These are phyloP conservation scores for Eledona agricola DNA, from an alignment of 2,888 invertebrate genomes.

Conservation along the genomic window DNA sequence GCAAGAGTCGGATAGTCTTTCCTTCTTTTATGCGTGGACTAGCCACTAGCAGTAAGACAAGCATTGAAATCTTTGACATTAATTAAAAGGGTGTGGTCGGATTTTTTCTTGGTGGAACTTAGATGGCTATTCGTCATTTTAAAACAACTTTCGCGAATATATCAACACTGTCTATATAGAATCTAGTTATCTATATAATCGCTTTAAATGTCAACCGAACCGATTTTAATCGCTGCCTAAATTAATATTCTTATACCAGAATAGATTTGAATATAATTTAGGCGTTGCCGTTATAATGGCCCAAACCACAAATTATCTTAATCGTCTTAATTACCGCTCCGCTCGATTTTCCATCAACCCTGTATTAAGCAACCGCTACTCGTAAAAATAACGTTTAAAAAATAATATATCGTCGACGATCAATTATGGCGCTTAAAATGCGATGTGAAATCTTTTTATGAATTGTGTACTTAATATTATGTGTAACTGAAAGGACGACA, in stretches of 20 bases:
- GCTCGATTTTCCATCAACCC: no score
- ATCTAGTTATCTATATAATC: slow-evolving; percentile 53
- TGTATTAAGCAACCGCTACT: no score
- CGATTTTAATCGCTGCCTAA: slow-evolving; percentile 51
- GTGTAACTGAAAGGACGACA: slow-evolving; percentile 49
- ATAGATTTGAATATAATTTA: slow-evolving; percentile 22
- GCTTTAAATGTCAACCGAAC: slow-evolving; percentile 56
- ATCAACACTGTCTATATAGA: slow-evolving; percentile 52
- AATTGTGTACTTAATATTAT: slow-evolving; percentile 52
- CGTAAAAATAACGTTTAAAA: slow-evolving; percentile 18
- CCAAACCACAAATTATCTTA: slow-evolving; percentile 26
- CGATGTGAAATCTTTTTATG: slow-evolving; percentile 51
- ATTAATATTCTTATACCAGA: slow-evolving; percentile 42
- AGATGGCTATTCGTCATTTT: slow-evolving; percentile 54
- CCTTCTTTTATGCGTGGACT: slow-evolving; percentile 37
- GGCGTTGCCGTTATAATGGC: slow-evolving; percentile 25
- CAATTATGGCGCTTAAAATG: slow-evolving; percentile 43
- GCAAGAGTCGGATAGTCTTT: slow-evolving; percentile 31
- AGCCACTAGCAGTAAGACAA: slow-evolving; percentile 36
- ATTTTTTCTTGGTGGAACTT: slow-evolving; percentile 45
- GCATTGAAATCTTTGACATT: slow-evolving; percentile 46
- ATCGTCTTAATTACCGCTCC: slow-evolving; percentile 24
- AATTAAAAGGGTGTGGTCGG: slow-evolving; percentile 59
- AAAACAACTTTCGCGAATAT: slow-evolving; percentile 59
- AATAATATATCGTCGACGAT: slow-evolving; percentile 37